Conservation (phyloP, 2,888 invertebrate genomes). For the Belgica antarctica region DNA sequence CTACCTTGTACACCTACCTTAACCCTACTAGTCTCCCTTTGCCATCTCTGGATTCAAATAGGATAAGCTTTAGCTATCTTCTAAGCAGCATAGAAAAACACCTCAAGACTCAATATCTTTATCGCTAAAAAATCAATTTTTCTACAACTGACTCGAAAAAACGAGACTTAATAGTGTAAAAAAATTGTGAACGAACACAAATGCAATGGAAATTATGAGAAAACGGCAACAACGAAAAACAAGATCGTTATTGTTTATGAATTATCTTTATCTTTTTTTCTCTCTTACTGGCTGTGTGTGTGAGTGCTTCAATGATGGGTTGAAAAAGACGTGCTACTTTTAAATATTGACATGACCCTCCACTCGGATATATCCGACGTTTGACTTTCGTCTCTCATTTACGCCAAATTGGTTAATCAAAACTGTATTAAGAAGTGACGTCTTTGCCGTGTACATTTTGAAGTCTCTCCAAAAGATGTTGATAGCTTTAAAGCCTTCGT, state of each 20-base stretch:
- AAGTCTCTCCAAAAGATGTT: background rate
- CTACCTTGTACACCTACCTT: too few relatives aligned
- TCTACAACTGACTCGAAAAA: background rate
- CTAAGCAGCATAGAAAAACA: background rate
- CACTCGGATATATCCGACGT: conserved; percentile 12
- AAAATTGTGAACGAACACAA: conserved; percentile 14
- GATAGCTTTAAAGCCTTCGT: background rate
- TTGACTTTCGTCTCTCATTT: background rate
- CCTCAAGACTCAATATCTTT: conserved; percentile 2
- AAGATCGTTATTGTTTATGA: conserved; percentile 38
- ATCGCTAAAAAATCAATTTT: conserved; percentile 36
- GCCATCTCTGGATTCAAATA: background rate
- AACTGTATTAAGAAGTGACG: conserved; percentile 1
- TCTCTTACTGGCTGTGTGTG: conserved; percentile 19
- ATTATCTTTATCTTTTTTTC: conserved; percentile 9
- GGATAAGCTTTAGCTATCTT: background rate
- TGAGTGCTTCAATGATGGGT: background rate
- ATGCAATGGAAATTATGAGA: background rate
- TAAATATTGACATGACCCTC: conserved; percentile 37
- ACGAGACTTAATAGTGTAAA: background rate
- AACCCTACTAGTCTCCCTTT: too few relatives aligned
- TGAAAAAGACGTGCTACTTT: conserved; percentile 35
- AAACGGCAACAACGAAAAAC: conserved; percentile 32
- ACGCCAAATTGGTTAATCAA: background rate
- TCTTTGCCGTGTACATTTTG: background rate